Percentiles rank a stretch among this genome's conserved stretches.
Evolutionary conservation across 2,888 invertebrate genomes (phyloP).

Genomic region (Volucella bombylans): DNA sequence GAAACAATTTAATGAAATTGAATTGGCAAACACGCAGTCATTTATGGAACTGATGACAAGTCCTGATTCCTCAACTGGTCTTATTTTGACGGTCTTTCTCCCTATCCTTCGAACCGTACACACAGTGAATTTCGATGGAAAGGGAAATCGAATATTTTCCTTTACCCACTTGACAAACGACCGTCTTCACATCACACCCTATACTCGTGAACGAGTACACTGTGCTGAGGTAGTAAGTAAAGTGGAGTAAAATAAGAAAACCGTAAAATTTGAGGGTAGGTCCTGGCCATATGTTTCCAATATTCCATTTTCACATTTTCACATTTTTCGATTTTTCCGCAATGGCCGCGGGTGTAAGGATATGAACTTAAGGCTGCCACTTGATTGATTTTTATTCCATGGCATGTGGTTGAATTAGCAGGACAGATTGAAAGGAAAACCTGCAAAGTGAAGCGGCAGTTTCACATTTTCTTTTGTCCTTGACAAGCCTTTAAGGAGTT

Average conservation of each 20-base stretch:
- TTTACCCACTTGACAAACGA: too few relatives aligned
- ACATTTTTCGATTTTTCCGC: constrained; percentile 2
- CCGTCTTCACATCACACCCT: too few relatives aligned
- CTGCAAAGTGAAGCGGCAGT: constrained; percentile 20
- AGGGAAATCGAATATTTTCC: too few relatives aligned
- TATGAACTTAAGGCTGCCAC: constrained; percentile 29
- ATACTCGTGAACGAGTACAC: not conserved
- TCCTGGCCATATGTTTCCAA: constrained; percentile 17
- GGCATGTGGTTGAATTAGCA: constrained; percentile 62
- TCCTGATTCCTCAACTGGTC: too few relatives aligned
- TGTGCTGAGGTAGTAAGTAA: constrained; percentile 14
- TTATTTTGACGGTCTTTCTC: too few relatives aligned
- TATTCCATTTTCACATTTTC: constrained; percentile 15
- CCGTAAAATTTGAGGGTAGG: constrained; percentile 25
- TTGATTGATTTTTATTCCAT: constrained; percentile 53
- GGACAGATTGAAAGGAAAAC: constrained; percentile 25
- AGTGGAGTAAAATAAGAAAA: not conserved
- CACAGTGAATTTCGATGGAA: too few relatives aligned
- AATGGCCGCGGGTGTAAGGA: constrained; percentile 20
- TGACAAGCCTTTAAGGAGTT: too few relatives aligned
- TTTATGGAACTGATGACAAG: too few relatives aligned
- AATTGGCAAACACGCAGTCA: too few relatives aligned
- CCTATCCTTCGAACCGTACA: too few relatives aligned
- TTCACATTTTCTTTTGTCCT: too few relatives aligned
- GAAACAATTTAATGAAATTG: too few relatives aligned